These are phyloP conservation scores for Mesoclemmys tuberculata DNA, from an alignment of 2,113 vertebrate species.

Conservation along the genomic window DNA sequence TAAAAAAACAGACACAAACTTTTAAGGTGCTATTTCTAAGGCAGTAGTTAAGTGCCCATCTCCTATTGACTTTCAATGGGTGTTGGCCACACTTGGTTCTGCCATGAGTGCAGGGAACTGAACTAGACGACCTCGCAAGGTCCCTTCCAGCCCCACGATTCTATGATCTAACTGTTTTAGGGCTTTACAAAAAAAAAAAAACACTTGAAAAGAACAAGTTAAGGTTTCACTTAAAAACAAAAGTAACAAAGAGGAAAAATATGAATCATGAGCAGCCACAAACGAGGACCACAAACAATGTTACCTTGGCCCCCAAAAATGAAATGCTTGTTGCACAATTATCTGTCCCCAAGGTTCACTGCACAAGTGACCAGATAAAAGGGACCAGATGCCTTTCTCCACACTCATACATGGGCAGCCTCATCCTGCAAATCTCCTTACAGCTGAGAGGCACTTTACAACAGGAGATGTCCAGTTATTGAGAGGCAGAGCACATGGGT, in stretches of 20 bases:
- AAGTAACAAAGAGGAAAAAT: neutral
- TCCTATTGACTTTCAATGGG: neutral
- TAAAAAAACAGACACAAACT: neutral
- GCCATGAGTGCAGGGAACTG: too few relatives aligned
- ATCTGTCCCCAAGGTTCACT: neutral
- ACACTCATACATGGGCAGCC: too few relatives aligned
- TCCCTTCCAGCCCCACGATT: too few relatives aligned
- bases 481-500: too few relatives aligned
- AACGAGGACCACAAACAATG: neutral
- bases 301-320: neutral
- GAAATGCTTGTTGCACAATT: neutral
- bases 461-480: too few relatives aligned
- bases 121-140: too few relatives aligned
- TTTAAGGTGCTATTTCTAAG: neutral
- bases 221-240: neutral
- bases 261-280: fast-evolving
- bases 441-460: too few relatives aligned
- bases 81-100: neutral
- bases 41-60: neutral
- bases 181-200: neutral
- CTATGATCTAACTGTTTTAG: neutral
- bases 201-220: neutral
- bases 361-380: neutral
- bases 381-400: neutral
- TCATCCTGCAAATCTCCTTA: too few relatives aligned